Evolutionary conservation across 1,140 invertebrate species (phyloP), one percentile per base, ranked within the genome.

Genomic region (Gerris buenoi): DNA sequence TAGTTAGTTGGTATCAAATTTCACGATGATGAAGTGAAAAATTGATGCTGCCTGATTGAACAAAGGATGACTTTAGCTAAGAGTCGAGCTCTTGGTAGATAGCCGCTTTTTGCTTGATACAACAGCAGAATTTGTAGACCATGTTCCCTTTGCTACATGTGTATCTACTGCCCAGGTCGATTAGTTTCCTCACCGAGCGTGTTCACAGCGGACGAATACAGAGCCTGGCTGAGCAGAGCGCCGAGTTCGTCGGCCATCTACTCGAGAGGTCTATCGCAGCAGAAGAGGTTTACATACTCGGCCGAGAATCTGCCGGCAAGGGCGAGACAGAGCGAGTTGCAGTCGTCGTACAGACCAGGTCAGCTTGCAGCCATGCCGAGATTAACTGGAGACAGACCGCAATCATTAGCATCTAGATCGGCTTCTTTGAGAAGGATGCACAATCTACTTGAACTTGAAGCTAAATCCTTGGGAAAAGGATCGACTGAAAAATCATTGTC

Each of bases 171-270:
- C 67, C 25, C 69, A 82, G 82, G 82, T 68, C 79, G 83, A 68
- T 80, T 85, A 75, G 83, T 83, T 33, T 85, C 83, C 70, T 85
- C 85, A 71, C 82, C 85, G 33, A 85, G 85, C 78, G 88, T 93
- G 75, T 93, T 93, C 78, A 91, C 90, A 70, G 88, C 90, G 71
- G 90, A 93, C 76, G 92, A 95, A 75, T 95, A 94, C 73, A 84
- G 89, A 67, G 87, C 90, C 60, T 95, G 91, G 91, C 74, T 95
- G 71, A 87, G 88, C 67, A 81, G 93, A 61, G 91, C 92, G 1
- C 92, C 93, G 10, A 94, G 91, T 58, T 94, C 92, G 27, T 92
- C 89, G 68, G 93, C 93, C 60, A 88, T 95, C 71, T 94, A 94
- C 76, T 91, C 87, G 60, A 69, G 69, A 23, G 67, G 28, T 26